Conservation (phyloP, 2,888 invertebrate genomes). For the Drosophila infuscata region DNA sequence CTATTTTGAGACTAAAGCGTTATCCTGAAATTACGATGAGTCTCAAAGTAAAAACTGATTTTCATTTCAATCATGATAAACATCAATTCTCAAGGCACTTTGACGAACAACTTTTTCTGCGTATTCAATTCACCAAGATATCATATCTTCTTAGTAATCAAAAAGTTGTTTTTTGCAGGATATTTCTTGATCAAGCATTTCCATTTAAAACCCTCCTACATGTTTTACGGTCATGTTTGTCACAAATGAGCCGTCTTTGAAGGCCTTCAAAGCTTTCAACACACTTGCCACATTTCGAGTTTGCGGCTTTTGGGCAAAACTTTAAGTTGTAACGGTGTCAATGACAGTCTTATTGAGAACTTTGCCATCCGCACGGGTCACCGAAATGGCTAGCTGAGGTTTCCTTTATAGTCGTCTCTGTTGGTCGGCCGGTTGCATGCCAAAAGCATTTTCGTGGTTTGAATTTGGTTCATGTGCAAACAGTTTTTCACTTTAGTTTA, state of each 20-base stretch:
- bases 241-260: conserved; percentile 52
- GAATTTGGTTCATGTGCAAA: conserved; percentile 18
- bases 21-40: not conserved
- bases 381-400: conserved; percentile 29
- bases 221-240: conserved; percentile 61
- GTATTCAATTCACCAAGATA: not conserved
- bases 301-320: conserved; percentile 48
- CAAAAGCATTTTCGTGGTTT: conserved; percentile 33
- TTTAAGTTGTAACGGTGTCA: conserved; percentile 67
- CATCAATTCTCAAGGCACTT: not conserved
- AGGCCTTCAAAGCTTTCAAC: conserved; percentile 8
- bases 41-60: not conserved
- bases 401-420: conserved; percentile 19
- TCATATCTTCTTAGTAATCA: not conserved
- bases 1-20: not conserved
- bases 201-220: not conserved
- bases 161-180: not conserved
- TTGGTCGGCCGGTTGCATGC: conserved; percentile 35
- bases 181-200: not conserved
- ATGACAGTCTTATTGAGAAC: conserved; percentile 57
- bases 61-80: not conserved
- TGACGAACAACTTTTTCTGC: not conserved
- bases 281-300: conserved; percentile 25
- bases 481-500: conserved; percentile 34
- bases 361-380: conserved; percentile 21